Percentiles rank a stretch among this genome's conserved stretches.
Evolutionary conservation across 2,888 invertebrate genomes (phyloP).

Genomic region (Imbricaverruca yamaguchii): DNA sequence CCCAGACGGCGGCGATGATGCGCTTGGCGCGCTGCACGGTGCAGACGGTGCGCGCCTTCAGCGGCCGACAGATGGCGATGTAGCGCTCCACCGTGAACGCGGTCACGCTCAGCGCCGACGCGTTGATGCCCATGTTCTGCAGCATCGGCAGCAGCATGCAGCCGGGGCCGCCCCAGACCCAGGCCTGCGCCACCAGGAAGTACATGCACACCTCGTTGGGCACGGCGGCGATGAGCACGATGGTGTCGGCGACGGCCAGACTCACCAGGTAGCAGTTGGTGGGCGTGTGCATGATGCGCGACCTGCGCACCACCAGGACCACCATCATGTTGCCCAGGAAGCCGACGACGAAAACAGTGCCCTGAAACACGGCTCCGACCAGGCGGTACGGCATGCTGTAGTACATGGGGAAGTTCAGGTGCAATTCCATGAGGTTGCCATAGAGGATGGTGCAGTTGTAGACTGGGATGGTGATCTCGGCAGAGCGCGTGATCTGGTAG

Average conservation of each 20-base stretch:
- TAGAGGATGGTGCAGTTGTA: constrained; percentile 5
- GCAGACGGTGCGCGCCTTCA: constrained; percentile 52
- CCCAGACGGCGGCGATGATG: constrained; percentile 52
- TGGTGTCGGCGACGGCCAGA: constrained; percentile 51
- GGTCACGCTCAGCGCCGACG: constrained; percentile 52
- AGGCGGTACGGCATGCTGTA: constrained; percentile 44
- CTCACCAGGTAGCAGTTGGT: constrained; percentile 57
- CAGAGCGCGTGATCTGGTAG: not conserved
- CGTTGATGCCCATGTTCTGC: constrained; percentile 54
- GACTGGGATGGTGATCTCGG: not conserved
- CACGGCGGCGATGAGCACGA: constrained; percentile 51
- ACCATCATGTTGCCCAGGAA: constrained; percentile 51
- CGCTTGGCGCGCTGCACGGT: constrained; percentile 52
- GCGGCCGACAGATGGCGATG: constrained; percentile 56
- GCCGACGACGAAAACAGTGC: constrained; percentile 48
- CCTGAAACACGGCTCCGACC: constrained; percentile 47
- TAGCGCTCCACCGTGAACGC: constrained; percentile 57
- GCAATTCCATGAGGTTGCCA: not conserved
- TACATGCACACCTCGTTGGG: constrained; percentile 50
- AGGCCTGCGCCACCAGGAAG: constrained; percentile 46
- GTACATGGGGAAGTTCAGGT: constrained; percentile 38
- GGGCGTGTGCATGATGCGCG: constrained; percentile 49
- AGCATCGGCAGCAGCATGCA: constrained; percentile 49
- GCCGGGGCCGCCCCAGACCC: constrained; percentile 48
- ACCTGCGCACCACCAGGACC: constrained; percentile 47